Evolutionary conservation across 2,113 vertebrate genomes (phyloP).

Genomic region (Pantherophis guttatus): DNA sequence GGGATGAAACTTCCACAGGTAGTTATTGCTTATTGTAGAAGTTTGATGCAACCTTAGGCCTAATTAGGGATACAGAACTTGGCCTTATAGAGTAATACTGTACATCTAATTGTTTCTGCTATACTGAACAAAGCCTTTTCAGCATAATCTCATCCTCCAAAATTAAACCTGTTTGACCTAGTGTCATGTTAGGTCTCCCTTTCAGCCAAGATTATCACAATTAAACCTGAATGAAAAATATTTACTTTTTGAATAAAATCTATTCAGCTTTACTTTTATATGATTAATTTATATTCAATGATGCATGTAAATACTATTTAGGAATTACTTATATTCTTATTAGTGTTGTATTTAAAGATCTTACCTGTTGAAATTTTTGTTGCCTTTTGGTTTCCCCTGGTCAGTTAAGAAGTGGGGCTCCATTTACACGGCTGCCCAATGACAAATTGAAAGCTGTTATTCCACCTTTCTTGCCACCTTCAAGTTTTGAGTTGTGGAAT

Average conservation of each 20-base stretch:
- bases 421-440: conserved; percentile 87
- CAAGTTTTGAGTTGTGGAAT: conserved; percentile 94
- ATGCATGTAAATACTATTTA: not conserved
- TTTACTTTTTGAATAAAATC: not conserved
- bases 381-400: conserved; percentile 17
- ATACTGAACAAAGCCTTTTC: not conserved
- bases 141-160: not conserved
- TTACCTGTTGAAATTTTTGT: conserved; percentile 38
- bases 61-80: not conserved
- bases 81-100: not conserved
- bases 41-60: not conserved
- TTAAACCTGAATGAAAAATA: not conserved
- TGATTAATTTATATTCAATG: not conserved
- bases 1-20: not conserved
- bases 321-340: not conserved
- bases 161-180: not conserved
- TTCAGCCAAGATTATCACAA: not conserved
- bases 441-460: conserved; percentile 98
- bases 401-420: conserved; percentile 84
- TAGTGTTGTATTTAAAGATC: not conserved
- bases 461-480: conserved; percentile 93
- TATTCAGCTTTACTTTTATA: not conserved
- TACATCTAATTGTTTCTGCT: not conserved
- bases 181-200: not conserved
- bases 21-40: not conserved